Conservation (phyloP, 92 coral and sea anemone genomes). For the Porites lobata region DNA sequence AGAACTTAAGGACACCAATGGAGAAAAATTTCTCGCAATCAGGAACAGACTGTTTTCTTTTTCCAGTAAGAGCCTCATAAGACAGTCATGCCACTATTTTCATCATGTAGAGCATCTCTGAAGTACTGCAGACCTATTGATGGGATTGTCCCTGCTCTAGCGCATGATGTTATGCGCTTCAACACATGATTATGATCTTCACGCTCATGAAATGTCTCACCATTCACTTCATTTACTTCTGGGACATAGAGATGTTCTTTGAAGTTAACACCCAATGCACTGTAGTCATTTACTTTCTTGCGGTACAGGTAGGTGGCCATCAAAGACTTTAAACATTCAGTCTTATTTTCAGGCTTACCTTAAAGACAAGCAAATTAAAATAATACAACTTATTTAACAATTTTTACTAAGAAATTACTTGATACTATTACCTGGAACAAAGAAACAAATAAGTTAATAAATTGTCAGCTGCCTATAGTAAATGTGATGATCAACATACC, state of each 20-base stretch:
- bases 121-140: background rate
- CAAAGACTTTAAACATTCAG: background rate
- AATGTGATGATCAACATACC: background rate
- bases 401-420: background rate
- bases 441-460: too few species aligned
- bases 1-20: constrained; percentile 13
- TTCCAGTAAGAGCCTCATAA: background rate
- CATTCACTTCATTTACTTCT: background rate
- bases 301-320: background rate
- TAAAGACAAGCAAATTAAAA: background rate
- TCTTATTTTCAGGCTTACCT: background rate
- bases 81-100: too few species aligned
- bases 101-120: background rate
- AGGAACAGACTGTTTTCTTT: constrained; percentile 61
- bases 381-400: background rate
- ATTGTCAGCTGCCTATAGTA: too few species aligned
- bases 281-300: background rate
- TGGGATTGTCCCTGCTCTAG: background rate
- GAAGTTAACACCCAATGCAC: background rate
- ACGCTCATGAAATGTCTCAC: background rate
- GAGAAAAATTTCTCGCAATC: constrained; percentile 58
- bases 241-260: background rate
- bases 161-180: background rate
- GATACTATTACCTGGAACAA: background rate
- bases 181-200: background rate